Evolutionary conservation across 2,113 vertebrate species (phyloP).

Genomic region (Lethenteron reissneri): DNA sequence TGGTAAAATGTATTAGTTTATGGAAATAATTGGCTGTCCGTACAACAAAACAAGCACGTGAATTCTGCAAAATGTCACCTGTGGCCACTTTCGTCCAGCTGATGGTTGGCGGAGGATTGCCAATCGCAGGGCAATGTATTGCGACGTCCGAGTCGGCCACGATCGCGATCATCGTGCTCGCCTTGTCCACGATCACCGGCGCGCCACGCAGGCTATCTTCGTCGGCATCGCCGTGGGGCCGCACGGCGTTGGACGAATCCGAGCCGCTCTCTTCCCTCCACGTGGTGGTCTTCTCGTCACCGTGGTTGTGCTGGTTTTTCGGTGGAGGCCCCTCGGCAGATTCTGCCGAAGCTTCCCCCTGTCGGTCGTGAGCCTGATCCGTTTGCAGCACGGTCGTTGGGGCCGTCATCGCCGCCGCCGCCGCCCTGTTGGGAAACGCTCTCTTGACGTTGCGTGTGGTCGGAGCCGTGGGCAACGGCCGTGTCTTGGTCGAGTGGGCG

Average conservation of each 20-base stretch:
- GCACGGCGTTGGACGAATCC: background rate
- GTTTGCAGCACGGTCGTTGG: too few species aligned
- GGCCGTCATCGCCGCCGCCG: too few species aligned
- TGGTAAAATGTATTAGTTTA: background rate
- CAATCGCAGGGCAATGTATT: slow-evolving; percentile 44
- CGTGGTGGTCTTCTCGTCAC: background rate
- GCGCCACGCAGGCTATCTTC: too few species aligned
- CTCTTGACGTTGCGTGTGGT: slow-evolving; percentile 33
- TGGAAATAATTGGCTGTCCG: background rate
- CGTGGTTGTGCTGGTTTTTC: slow-evolving; percentile 11
- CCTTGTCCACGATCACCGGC: too few species aligned
- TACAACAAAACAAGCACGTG: background rate
- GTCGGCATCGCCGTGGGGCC: background rate
- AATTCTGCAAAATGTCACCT: slow-evolving; percentile 28
- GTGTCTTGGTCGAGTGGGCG: too few species aligned
- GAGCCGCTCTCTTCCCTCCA: background rate
- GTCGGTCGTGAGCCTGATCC: slow-evolving; percentile 8
- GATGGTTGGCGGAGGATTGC: slow-evolving; percentile 41
- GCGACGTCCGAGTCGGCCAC: slow-evolving; percentile 26
- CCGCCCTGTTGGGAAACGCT: slow-evolving; percentile 37
- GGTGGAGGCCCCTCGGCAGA: slow-evolving; percentile 15
- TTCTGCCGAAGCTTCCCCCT: slow-evolving; percentile 27
- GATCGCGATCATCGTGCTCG: too few species aligned
- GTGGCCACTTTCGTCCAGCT: slow-evolving; percentile 62
- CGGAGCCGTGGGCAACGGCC: too few species aligned